Conservation (phyloP, 2,888 invertebrate species). For the Allophyes oxyacanthae region DNA sequence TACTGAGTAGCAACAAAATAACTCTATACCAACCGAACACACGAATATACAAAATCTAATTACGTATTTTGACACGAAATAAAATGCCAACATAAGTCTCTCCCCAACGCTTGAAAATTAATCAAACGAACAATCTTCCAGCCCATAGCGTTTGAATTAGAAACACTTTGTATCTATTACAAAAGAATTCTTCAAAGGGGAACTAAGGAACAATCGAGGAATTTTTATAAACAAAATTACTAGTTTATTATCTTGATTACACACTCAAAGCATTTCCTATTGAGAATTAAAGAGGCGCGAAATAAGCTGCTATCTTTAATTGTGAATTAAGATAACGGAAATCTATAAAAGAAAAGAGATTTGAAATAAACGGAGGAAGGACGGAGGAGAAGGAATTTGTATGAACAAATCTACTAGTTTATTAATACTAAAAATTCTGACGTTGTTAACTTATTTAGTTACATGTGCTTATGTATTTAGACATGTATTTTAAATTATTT, state of each 20-base stretch:
- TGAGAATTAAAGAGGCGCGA: constrained; percentile 18
- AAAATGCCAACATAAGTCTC: constrained; percentile 40
- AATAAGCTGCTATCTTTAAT: constrained; percentile 14
- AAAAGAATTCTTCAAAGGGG: constrained; percentile 70
- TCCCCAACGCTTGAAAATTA: constrained; percentile 62
- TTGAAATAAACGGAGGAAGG: not conserved
- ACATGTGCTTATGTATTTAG: no score
- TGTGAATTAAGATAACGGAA: not conserved
- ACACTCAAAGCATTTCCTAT: constrained; percentile 30
- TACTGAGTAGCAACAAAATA: no score
- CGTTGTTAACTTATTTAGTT: no score
- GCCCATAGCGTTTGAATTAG: constrained; percentile 68
- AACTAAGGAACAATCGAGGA: constrained; percentile 40
- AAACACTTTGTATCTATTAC: constrained; percentile 69
- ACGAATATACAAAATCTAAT: constrained; percentile 19
- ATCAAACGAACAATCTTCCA: constrained; percentile 74
- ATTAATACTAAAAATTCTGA: no score
- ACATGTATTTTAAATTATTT: no score
- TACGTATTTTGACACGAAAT: constrained; percentile 32
- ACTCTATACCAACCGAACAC: not conserved
- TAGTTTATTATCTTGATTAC: constrained; percentile 60
- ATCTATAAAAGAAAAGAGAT: not conserved
- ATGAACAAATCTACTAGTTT: no score
- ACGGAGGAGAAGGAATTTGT: no score
- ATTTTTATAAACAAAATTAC: constrained; percentile 57